Evolutionary conservation across 2,888 invertebrate species (phyloP).

Genomic region (Timema podura): DNA sequence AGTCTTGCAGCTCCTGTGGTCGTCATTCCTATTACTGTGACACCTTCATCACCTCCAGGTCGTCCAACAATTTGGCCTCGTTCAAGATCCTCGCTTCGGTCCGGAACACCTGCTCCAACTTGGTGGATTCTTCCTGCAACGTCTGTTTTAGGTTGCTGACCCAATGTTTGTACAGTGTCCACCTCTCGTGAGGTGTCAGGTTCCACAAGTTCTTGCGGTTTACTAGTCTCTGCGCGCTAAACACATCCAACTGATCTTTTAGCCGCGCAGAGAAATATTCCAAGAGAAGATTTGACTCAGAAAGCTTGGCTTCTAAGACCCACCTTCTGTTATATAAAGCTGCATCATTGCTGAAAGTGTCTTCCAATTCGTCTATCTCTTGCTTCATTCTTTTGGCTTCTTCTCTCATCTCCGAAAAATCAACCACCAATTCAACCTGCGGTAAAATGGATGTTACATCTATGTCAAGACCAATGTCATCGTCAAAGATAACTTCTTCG

Average conservation of each 20-base stretch:
- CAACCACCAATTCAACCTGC: conserved; percentile 4
- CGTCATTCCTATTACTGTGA: conserved; percentile 67
- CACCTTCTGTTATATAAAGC: conserved; percentile 3
- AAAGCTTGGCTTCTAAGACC: background rate
- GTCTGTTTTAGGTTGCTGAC: conserved; percentile 15
- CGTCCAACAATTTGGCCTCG: conserved; percentile 53
- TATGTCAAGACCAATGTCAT: background rate
- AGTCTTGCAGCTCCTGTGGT: conserved; percentile 71
- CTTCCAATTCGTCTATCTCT: background rate
- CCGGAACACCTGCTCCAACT: conserved; percentile 34
- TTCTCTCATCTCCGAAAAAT: background rate
- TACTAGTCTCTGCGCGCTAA: background rate
- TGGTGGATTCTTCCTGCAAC: conserved; percentile 13
- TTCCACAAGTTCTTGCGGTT: conserved; percentile 20
- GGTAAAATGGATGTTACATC: background rate
- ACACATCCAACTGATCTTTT: background rate
- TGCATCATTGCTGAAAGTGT: background rate
- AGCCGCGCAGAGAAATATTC: background rate
- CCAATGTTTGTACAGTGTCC: conserved; percentile 30
- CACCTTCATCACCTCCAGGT: conserved; percentile 52
- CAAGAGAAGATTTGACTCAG: background rate
- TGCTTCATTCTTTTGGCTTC: background rate
- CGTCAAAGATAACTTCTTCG: conserved; percentile 2
- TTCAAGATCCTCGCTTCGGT: conserved; percentile 44
- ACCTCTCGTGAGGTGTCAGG: conserved; percentile 20